Percentiles rank a stretch among this genome's conserved stretches.
Conservation (phyloP, 2,113 vertebrate species). For the Dicerorhinus sumatrensis region DNA sequence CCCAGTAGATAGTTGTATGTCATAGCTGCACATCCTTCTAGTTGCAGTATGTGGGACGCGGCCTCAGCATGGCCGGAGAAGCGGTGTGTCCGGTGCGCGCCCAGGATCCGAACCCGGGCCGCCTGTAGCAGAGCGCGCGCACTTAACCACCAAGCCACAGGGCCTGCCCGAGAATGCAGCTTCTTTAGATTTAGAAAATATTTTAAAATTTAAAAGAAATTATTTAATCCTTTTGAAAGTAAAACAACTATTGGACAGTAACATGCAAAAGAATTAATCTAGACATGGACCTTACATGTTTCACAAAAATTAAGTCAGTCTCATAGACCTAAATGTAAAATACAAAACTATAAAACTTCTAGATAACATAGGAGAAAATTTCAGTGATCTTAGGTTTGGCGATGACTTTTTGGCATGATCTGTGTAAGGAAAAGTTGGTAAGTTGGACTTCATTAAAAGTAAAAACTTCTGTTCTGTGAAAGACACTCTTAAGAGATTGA, state of each 20-base stretch:
- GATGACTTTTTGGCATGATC: background rate
- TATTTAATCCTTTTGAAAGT: background rate
- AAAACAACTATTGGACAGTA: background rate
- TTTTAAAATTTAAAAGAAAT: background rate
- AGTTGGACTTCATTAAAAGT: background rate
- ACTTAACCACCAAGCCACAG: no score
- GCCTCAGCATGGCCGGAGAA: no score
- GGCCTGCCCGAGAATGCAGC: no score
- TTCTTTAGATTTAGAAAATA: background rate
- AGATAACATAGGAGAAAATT: background rate
- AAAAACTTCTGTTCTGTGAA: background rate
- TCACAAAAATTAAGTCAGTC: background rate
- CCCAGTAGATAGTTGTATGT: no score
- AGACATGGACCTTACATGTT: background rate
- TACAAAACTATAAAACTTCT: background rate
- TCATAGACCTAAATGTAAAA: background rate
- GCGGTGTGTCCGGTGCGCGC: no score
- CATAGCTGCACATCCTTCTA: no score
- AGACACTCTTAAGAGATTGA: background rate
- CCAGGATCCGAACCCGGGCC: no score
- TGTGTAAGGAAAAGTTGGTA: background rate
- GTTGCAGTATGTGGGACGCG: no score
- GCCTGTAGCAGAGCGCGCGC: no score
- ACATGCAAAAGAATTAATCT: background rate
- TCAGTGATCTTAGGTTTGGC: no score